Conservation (phyloP, 2,113 vertebrate species). For the Hucho hucho region DNA sequence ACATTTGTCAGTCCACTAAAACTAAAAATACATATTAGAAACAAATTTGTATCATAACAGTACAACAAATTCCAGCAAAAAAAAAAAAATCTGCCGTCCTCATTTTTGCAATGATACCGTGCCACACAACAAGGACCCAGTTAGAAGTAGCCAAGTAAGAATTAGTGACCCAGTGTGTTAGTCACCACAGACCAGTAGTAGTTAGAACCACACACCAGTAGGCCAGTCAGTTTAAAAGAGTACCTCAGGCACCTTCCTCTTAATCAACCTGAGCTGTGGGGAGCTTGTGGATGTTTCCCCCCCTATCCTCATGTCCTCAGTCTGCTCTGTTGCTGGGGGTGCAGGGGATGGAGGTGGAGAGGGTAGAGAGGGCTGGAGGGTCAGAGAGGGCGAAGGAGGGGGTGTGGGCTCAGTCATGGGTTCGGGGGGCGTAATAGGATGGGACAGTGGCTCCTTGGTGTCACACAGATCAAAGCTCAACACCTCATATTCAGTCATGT, state of each 20-base stretch:
- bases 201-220: conserved; percentile 64
- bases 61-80: not conserved
- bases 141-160: not conserved
- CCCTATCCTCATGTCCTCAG: conserved; percentile 41
- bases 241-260: conserved; percentile 80
- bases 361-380: conserved; percentile 30
- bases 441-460: conserved; percentile 46
- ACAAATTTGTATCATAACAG: not conserved
- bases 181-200: conserved; percentile 39
- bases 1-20: not conserved
- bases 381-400: conserved; percentile 39
- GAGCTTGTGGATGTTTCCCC: conserved; percentile 39
- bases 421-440: conserved; percentile 25
- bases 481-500: conserved; percentile 75
- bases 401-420: conserved; percentile 8
- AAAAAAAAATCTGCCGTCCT: not conserved
- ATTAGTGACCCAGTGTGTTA: conserved; percentile 60
- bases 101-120: not conserved
- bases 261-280: conserved; percentile 65
- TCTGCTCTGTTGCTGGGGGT: conserved; percentile 37
- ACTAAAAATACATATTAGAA: not conserved
- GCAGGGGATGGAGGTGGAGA: conserved; percentile 17
- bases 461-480: conserved; percentile 64
- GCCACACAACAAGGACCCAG: conserved; percentile 23
- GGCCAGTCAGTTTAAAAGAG: conserved; percentile 46